Evolutionary conservation across 2,113 vertebrate genomes (phyloP), one percentile per base, ranked within the genome.

Genomic region (Corydoras sp.): DNA sequence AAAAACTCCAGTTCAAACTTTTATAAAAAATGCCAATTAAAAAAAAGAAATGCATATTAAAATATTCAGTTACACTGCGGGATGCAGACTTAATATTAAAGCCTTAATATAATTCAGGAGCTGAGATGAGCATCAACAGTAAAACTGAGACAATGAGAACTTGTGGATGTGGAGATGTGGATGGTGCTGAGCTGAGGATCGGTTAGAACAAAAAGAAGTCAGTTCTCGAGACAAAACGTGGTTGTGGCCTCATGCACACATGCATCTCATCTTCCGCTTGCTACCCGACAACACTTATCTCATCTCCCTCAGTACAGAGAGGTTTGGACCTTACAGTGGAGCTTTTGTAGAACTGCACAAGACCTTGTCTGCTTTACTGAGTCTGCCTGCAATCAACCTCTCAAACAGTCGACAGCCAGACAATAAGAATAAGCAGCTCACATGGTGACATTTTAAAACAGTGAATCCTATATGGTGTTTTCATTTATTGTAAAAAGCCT

Each of bases 141-240:
- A 29, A 9, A 10, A 51, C 50, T 67, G 12, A 32, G 60, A 64
- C 35, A 71, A 61, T 65, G 63, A 72, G 65, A 63, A 68, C 29
- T 64, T 24, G 18, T 24, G 18, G n/a, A n/a, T 72, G 51, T 55
- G 62, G 59, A 68, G 69, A 49, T 68, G n/a, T n/a, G 60, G n/a
- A 68, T 60, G 68, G 62, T 67, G 69, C 76, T 76, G 75, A 60
- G 62, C 78, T 76, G 71, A 78, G 79, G 75, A 77, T 67, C 79
- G 54, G 31, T 70, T 68, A 74, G 77, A 87, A 90, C 88, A 91
- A 90, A 86, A 64, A 67, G 67, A 58, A 58, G 71, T 83, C 87
- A 90, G 88, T 88, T 84, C 76, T 85, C 69, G 15, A 65, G 81
- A 87, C 74, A 84, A 90, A 74, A 87, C 87, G 81, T 78, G 76